Evolutionary conservation across 2,797 vertebrate genomes (phyloP).

Genomic region (Schizopygopsis pylzovi): DNA sequence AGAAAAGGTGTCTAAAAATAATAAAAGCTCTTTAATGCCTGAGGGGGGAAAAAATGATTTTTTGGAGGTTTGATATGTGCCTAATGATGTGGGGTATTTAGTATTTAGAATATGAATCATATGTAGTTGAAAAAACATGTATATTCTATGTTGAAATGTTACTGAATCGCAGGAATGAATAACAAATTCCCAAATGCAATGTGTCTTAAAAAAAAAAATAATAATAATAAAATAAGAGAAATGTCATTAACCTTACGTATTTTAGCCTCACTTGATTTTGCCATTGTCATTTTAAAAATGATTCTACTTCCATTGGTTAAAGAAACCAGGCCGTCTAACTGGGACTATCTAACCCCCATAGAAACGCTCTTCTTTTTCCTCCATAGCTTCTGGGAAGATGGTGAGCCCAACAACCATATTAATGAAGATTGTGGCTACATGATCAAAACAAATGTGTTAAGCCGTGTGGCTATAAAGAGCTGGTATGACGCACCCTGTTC

Average conservation of each 20-base stretch:
- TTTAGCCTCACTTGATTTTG: not conserved
- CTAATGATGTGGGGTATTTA: too few relatives aligned
- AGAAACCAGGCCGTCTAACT: not conserved
- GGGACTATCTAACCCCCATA: not conserved
- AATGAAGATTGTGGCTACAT: constrained; percentile 80
- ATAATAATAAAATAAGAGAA: not conserved
- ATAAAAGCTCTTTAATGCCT: too few relatives aligned
- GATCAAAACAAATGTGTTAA: constrained; percentile 65
- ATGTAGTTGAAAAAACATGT: too few relatives aligned
- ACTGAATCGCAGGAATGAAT: too few relatives aligned
- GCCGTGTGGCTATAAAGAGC: constrained; percentile 66
- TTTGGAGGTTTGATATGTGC: too few relatives aligned
- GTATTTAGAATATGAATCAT: too few relatives aligned
- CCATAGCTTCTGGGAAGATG: constrained; percentile 75
- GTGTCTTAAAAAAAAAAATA: not conserved
- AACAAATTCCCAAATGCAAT: not conserved
- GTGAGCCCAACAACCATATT: constrained; percentile 79
- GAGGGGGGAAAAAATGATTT: too few relatives aligned
- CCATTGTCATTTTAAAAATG: not conserved
- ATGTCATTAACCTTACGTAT: not conserved
- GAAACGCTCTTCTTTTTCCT: not conserved
- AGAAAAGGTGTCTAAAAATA: too few relatives aligned
- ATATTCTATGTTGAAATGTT: too few relatives aligned
- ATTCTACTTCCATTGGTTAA: not conserved
- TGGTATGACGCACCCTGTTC: constrained; percentile 76